These are phyloP conservation scores for Anthrax anthrax DNA, from an alignment of 2,888 invertebrate genomes.

Conservation along the genomic window DNA sequence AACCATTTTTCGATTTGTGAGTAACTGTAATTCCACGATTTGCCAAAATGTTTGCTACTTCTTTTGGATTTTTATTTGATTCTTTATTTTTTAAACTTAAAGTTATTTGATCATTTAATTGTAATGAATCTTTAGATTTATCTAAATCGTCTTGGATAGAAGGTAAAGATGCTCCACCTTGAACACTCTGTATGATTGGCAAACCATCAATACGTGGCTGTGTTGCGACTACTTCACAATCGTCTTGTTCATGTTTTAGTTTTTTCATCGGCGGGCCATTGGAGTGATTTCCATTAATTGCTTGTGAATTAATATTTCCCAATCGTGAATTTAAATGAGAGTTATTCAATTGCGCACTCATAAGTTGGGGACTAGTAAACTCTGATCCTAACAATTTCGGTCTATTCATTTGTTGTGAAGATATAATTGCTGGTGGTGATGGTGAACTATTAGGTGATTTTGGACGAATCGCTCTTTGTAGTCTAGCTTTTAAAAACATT, in stretches of 20 bases:
- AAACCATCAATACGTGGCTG: conserved; percentile 57
- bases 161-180: conserved; percentile 35
- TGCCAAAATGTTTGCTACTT: conserved; percentile 62
- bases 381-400: conserved; percentile 6
- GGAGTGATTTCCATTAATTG: neutral
- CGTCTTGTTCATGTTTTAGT: conserved; percentile 39
- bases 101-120: conserved; percentile 58
- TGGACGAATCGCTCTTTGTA: conserved; percentile 12
- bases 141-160: conserved; percentile 16
- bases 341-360: neutral
- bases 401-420: conserved; percentile 12
- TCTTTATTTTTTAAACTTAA: conserved; percentile 43
- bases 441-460: conserved; percentile 6
- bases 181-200: conserved; percentile 60
- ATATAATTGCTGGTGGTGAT: conserved; percentile 12
- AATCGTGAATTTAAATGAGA: neutral
- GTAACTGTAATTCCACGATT: conserved; percentile 66
- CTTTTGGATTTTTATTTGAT: conserved; percentile 51
- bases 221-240: conserved; percentile 60
- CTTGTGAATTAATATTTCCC: neutral
- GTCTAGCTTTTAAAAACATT: conserved; percentile 14
- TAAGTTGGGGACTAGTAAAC: neutral
- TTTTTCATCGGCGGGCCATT: conserved; percentile 13
- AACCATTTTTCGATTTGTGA: conserved; percentile 24
- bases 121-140: conserved; percentile 43